Percentiles rank a stretch among this genome's conserved stretches.
Conservation (phyloP, 2,113 vertebrate species). For the Pampusana beccarii region DNA sequence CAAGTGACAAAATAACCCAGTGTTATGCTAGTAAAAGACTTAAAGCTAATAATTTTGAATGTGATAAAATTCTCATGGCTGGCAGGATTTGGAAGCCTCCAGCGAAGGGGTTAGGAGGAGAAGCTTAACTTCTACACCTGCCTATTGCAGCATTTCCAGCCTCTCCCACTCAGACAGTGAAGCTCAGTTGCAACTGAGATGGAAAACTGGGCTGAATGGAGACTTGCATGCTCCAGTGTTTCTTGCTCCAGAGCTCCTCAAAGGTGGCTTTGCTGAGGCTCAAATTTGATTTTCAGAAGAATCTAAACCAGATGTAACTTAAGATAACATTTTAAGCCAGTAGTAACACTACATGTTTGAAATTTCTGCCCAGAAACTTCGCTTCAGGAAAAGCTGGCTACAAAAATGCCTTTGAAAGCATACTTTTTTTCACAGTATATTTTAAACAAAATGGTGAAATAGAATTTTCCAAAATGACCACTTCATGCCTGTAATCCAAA, state of each 20-base stretch:
- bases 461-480: slow-evolving; percentile 3
- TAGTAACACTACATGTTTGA: neutral
- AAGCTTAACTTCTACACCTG: neutral
- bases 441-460: neutral
- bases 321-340: neutral
- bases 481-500: neutral
- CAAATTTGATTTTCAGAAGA: neutral
- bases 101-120: neutral
- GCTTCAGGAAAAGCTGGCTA: neutral
- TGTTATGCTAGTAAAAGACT: neutral
- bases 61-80: neutral
- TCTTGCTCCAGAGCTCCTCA: neutral
- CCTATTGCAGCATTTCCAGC: neutral
- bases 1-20: slow-evolving; percentile 34
- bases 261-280: neutral
- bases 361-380: neutral
- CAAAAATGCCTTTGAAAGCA: neutral
- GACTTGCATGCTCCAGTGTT: neutral
- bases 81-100: neutral
- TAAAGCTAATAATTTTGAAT: slow-evolving; percentile 2
- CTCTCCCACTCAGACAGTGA: neutral
- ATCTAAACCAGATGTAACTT: neutral
- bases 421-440: neutral
- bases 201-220: neutral
- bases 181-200: neutral